Evolutionary conservation across 2,888 invertebrate genomes (phyloP).

Genomic region (Odiellus spinosus): DNA sequence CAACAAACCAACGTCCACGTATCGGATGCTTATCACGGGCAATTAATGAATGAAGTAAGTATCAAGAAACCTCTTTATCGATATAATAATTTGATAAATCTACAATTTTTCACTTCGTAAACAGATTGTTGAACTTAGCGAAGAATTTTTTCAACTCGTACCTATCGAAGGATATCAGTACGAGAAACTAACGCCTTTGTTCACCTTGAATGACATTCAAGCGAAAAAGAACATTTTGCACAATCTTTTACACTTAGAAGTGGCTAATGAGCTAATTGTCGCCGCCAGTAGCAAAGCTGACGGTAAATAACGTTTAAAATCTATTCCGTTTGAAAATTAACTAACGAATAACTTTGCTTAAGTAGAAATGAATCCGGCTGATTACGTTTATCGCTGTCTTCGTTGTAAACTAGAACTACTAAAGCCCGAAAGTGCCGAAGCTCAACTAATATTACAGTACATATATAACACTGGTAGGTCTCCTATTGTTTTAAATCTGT

Average conservation of each 20-base stretch:
- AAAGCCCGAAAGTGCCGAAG: conserved; percentile 29
- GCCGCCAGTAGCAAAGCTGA: conserved; percentile 27
- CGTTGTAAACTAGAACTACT: conserved; percentile 30
- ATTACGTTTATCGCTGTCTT: conserved; percentile 34
- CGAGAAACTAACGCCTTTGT: conserved; percentile 31
- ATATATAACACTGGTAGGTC: conserved; percentile 30
- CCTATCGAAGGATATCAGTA: conserved; percentile 34
- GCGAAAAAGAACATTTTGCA: conserved; percentile 26
- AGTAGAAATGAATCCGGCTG: conserved; percentile 32
- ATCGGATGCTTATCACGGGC: too few species aligned
- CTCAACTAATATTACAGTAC: conserved; percentile 36
- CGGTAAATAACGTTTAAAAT: conserved; percentile 21
- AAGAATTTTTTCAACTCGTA: conserved; percentile 35
- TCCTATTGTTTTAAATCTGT: too few species aligned
- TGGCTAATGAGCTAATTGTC: conserved; percentile 28
- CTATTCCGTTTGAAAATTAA: background rate
- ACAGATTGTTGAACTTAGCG: conserved; percentile 31
- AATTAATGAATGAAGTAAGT: too few species aligned
- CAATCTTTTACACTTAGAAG: conserved; percentile 31
- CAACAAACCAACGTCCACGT: too few species aligned
- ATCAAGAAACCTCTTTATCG: too few species aligned
- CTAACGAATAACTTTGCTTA: too few species aligned
- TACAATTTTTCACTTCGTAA: too few species aligned
- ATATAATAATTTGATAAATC: too few species aligned
- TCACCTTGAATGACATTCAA: conserved; percentile 24